phyloP scores from a whole-genome alignment of 2,888 invertebrate species.

The Heteropelma amictum region DNA sequence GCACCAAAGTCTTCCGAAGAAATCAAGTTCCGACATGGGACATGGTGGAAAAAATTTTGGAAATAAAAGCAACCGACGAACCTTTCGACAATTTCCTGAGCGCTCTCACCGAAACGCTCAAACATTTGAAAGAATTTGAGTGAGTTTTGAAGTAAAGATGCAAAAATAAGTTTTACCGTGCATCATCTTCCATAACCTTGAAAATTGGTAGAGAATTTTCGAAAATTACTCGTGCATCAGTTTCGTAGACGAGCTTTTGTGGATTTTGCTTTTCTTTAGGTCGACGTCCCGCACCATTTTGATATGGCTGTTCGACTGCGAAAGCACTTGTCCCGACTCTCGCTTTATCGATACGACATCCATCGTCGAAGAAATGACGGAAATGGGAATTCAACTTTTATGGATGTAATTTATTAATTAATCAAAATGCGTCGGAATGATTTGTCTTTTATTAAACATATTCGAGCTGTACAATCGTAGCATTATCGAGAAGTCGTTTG shows the following conservation, averaged over 20 bases:
- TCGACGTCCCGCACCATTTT: background rate
- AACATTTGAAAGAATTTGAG: background rate
- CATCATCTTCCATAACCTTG: too few relatives aligned
- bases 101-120: background rate
- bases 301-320: constrained; percentile 41
- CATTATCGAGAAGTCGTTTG: background rate
- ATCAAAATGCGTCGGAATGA: too few relatives aligned
- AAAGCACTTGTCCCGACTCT: background rate
- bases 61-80: background rate
- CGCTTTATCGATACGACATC: background rate
- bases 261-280: too few relatives aligned
- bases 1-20: background rate
- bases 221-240: too few relatives aligned
- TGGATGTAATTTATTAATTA: constrained; percentile 46
- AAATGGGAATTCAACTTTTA: constrained; percentile 13
- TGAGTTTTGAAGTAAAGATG: too few relatives aligned
- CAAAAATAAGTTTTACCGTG: too few relatives aligned
- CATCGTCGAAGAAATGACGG: background rate
- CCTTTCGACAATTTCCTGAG: background rate
- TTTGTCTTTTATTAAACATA: too few relatives aligned
- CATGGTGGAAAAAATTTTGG: background rate
- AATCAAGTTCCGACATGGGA: background rate
- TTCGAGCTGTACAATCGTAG: too few relatives aligned
- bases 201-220: too few relatives aligned
- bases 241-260: too few relatives aligned